These are phyloP conservation scores for Merops nubicus DNA, from an alignment of 2,113 vertebrate genomes.

Conservation along the genomic window DNA sequence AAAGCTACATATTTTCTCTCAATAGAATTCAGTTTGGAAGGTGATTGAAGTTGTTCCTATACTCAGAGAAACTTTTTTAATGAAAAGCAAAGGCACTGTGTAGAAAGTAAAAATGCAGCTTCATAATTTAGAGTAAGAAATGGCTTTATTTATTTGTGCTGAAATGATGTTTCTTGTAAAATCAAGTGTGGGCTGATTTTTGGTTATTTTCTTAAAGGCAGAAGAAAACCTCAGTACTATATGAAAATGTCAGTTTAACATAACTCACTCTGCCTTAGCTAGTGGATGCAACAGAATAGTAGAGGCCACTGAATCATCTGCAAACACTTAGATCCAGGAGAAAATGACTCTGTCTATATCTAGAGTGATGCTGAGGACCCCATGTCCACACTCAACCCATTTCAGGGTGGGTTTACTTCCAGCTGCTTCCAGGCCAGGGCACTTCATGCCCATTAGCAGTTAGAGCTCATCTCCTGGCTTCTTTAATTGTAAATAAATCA, in stretches of 20 bases:
- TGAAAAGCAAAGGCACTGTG: background rate
- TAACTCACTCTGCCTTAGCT: background rate
- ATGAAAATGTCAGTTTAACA: background rate
- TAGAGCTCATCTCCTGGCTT: background rate
- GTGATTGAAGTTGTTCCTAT: background rate
- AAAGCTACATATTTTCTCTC: background rate
- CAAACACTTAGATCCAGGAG: background rate
- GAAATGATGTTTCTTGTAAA: background rate
- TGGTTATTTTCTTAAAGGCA: background rate
- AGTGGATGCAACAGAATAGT: background rate
- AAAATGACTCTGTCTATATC: background rate
- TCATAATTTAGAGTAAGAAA: background rate
- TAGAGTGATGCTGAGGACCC: background rate
- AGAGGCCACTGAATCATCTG: background rate
- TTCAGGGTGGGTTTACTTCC: background rate
- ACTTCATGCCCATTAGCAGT: background rate
- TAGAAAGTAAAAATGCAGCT: background rate
- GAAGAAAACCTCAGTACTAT: background rate
- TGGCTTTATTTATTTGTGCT: background rate
- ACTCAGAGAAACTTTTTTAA: background rate
- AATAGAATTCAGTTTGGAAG: background rate
- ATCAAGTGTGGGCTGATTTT: background rate
- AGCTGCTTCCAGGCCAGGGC: background rate
- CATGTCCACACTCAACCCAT: background rate
- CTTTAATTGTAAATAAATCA: background rate